These are phyloP conservation scores for Parasteatoda lunata DNA, from an alignment of 2,888 invertebrate species.

Conservation along the genomic window DNA sequence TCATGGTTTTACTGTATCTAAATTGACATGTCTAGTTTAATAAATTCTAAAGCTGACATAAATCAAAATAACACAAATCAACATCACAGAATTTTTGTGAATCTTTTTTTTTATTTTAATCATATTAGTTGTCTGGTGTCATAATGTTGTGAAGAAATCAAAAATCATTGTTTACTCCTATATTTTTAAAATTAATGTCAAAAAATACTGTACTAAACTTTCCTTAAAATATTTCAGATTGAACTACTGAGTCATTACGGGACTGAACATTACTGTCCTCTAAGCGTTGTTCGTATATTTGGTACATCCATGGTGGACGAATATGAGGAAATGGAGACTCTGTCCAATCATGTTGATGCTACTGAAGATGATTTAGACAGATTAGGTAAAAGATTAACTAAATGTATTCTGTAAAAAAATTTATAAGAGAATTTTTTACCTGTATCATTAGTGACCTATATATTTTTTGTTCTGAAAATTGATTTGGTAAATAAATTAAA, in stretches of 20 bases:
- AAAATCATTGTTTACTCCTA: background rate
- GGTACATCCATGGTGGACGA: conserved; percentile 86
- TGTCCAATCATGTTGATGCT: conserved; percentile 40
- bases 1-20: no score
- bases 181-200: background rate
- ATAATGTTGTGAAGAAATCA: background rate
- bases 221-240: conserved; percentile 72
- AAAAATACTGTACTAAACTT: background rate
- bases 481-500: background rate
- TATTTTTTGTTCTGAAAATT: background rate
- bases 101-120: background rate
- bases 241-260: conserved; percentile 96
- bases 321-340: conserved; percentile 74
- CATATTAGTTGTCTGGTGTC: background rate
- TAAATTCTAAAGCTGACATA: no score
- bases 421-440: background rate
- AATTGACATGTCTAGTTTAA: no score
- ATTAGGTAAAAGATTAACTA: conserved; percentile 57
- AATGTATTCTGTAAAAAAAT: background rate
- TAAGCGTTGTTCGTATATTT: conserved; percentile 94
- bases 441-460: background rate
- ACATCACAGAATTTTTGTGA: no score
- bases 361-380: conserved; percentile 78
- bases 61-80: no score
- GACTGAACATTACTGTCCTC: conserved; percentile 96